Evolutionary conservation across 1,140 invertebrate species (phyloP), one percentile per base, ranked within the genome.

Genomic region (Homarus americanus): DNA sequence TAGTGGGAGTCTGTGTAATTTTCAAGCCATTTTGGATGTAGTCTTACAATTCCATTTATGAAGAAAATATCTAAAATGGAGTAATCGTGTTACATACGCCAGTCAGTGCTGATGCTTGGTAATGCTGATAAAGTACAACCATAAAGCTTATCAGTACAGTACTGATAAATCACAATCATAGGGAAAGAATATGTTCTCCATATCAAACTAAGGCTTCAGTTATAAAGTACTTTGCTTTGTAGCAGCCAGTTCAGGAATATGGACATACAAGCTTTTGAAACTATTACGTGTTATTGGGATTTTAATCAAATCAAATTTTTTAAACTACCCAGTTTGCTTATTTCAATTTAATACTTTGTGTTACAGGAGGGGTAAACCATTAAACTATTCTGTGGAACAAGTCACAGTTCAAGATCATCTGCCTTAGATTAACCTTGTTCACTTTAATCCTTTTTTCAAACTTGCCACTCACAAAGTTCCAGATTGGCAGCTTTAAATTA

Each of bases 401-500:
- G 7, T 66, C n/a, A 20, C 1, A 66, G n/a, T 66, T 28, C 4
- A 20, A 28, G 24, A 28, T 28, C 32, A 28, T 28, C 3, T 49
- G 44, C 5, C 5, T 49, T 49, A 3, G 32, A n/a, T 32, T 7
- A 66, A 66, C 24, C 24, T 66, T 66, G n/a, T 32, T 32, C 0
- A 66, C 28, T 66, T 66, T 66, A 4, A 66, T 66, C 32, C 63
- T 20, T 28, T 49, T 49, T 12, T 66, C 4, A 66, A 66, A 53
- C 41, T 53, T 86, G 72, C 53, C 76, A 86, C 84, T 86, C 84
- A 86, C 84, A 84, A 36, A 82, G 10, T 86, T 38, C 84, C 44
- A 32, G 41, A 75, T 44, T 75, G 72, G 84, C 84, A 53, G 84
- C 32, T 36, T 44, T 49, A 86, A 36, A 28, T 72, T 75, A 86